Percentiles rank a stretch among this genome's conserved stretches.
Conservation (phyloP, 1,140 invertebrate genomes). For the Drosophila littoralis region DNA sequence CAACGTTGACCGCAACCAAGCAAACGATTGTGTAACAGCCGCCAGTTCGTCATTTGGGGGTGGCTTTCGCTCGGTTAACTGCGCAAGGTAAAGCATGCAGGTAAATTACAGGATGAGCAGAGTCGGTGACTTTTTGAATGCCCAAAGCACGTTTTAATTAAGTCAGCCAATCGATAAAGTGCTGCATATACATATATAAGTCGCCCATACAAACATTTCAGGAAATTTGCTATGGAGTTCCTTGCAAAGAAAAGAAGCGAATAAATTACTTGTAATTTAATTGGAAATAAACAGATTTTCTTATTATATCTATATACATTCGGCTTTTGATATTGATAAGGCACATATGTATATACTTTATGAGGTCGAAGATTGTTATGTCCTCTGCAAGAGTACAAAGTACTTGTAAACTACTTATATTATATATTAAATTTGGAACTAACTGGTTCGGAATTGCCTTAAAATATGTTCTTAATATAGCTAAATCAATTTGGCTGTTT, state of each 20-base stretch:
- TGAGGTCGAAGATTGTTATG: too few species aligned
- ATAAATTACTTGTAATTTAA: neutral
- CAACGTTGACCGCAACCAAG: slow-evolving; percentile 46
- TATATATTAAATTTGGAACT: too few species aligned
- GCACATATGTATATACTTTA: too few species aligned
- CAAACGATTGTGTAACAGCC: slow-evolving; percentile 33
- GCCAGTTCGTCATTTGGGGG: slow-evolving; percentile 10
- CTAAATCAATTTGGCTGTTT: too few species aligned
- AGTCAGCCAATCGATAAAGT: slow-evolving; percentile 47
- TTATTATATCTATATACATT: too few species aligned
- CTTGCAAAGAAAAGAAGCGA: neutral
- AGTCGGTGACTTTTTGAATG: slow-evolving; percentile 59
- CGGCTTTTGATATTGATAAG: too few species aligned
- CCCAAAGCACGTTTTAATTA: slow-evolving; percentile 53
- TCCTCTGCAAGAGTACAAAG: too few species aligned
- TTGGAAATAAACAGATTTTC: too few species aligned
- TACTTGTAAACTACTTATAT: too few species aligned
- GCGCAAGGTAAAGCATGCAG: slow-evolving; percentile 33
- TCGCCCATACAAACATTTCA: neutral
- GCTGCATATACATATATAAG: neutral
- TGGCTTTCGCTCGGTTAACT: slow-evolving; percentile 44
- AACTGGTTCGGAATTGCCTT: too few species aligned
- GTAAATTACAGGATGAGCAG: slow-evolving; percentile 44
- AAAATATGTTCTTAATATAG: too few species aligned
- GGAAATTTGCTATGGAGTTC: neutral